Conservation (phyloP, 2,888 invertebrate species). For the Scelioninae gen. 1 region DNA sequence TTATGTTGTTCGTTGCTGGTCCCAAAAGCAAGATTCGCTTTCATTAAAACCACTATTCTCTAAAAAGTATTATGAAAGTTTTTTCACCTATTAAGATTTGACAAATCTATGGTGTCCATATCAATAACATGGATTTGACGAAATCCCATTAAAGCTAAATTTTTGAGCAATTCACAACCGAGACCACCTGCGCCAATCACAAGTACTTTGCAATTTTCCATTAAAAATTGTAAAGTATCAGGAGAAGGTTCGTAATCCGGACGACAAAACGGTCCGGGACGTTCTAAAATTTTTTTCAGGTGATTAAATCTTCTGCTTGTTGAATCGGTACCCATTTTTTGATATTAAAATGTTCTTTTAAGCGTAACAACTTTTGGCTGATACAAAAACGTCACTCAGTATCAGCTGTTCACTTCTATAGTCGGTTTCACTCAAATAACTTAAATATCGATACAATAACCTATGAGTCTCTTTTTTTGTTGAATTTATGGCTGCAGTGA, state of each 20-base stretch:
- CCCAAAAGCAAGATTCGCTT: no score
- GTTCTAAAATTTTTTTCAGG: constrained; percentile 93
- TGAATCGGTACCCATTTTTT: constrained; percentile 79
- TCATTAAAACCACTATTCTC: no score
- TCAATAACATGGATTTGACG: constrained; percentile 97
- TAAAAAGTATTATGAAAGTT: no score
- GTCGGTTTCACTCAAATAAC: no score
- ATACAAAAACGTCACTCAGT: no score
- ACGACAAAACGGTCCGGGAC: constrained; percentile 96
- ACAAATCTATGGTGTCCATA: constrained; percentile 99
- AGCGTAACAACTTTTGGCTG: no score
- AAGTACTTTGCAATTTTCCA: constrained; percentile 93
- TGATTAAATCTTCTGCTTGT: constrained; percentile 91
- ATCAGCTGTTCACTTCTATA: no score
- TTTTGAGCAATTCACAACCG: constrained; percentile 98
- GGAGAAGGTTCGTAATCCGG: constrained; percentile 95
- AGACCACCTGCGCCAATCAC: constrained; percentile 98
- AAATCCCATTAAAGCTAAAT: constrained; percentile 97
- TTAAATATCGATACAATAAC: no score
- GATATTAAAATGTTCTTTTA: no score
- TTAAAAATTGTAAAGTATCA: constrained; percentile 93
- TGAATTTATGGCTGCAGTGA: no score
- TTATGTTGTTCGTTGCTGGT: no score
- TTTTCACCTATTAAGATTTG: constrained; percentile 94
- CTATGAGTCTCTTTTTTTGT: no score